phyloP scores from a whole-genome alignment of 2,797 vertebrate genomes.

The Orientallactaga sibirica region DNA sequence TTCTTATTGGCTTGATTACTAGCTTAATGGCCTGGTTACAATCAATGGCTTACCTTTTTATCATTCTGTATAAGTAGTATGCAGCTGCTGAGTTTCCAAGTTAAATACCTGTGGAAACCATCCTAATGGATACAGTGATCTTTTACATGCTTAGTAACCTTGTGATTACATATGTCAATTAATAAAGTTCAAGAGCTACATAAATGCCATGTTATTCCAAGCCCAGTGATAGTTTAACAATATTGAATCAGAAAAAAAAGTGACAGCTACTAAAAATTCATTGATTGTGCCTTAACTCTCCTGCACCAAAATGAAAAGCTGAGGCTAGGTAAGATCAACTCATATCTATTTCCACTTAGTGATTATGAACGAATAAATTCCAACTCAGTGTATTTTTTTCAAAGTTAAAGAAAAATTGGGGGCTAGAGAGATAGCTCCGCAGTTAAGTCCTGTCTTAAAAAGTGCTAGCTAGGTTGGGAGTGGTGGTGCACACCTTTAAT shows the following conservation, averaged over 20 bases:
- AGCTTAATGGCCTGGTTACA: constrained; percentile 51
- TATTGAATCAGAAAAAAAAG: constrained; percentile 52
- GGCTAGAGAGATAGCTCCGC: too few species aligned
- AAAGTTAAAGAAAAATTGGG: constrained; percentile 36
- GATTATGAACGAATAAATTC: constrained; percentile 59
- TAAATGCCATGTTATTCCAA: constrained; percentile 51
- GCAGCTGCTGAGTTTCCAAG: constrained; percentile 50
- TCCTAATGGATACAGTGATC: not conserved
- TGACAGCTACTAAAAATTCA: constrained; percentile 32
- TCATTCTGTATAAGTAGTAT: constrained; percentile 20
- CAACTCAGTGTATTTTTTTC: constrained; percentile 59
- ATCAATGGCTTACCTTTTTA: constrained; percentile 39
- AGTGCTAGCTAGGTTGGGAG: too few species aligned
- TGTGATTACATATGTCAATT: constrained; percentile 16
- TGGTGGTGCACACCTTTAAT: too few species aligned
- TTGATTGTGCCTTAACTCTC: not conserved
- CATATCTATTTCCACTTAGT: constrained; percentile 30
- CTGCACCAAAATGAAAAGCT: constrained; percentile 14
- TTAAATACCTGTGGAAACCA: constrained; percentile 46
- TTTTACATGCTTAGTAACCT: constrained; percentile 25
- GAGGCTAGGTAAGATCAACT: constrained; percentile 36
- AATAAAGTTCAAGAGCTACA: constrained; percentile 42
- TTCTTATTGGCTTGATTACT: constrained; percentile 56
- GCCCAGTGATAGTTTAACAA: constrained; percentile 28
- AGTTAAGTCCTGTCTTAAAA: too few species aligned